Evolutionary conservation across 2,888 invertebrate species (phyloP), one percentile per base, ranked within the genome.

Genomic region (Ypsolopha sequella): DNA sequence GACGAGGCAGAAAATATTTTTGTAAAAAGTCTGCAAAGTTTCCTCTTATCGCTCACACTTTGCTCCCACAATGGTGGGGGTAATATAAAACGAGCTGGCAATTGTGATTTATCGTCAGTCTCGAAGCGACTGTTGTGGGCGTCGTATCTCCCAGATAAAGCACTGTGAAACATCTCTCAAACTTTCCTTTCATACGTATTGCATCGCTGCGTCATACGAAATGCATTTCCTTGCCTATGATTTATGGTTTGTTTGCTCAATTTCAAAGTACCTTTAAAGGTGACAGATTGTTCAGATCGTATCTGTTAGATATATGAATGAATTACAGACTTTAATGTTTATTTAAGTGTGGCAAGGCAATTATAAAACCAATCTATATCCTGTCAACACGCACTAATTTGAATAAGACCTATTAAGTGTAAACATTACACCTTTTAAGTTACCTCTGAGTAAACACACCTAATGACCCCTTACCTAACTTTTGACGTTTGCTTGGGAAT

Each of bases 161-260:
- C 60, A 58, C 48, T 38, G 41, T 11, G 24, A 41, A 48, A 41
- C 41, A 68, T 62, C 64, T 63, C 60, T 62, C 59, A 60, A 43
- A 35, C 11, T 13, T 43, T 36, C 35, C 9, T 10, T 43, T 50
- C 43, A 33, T 48, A 39, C 48, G 11, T 48, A 24, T 24, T 24
- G 24, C 24, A 24, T 24, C 24, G 24, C 24, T 4, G 24, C 24
- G 24, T 4, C 24, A 24, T 39, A 39, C 4, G n/a, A 33, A 33
- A 73, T 71, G 66, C 68, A 57, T 66, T 58, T 67, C 63, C 59
- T 64, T 65, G 60, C 54, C 57, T 54, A 63, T 73, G 72, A 73
- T 73, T 67, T 71, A 76, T 65, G 60, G 58, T 70, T 70, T 74
- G 72, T 74, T 74, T 74, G 68, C 24, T 24, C 24, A 24, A 24